Evolutionary conservation across 2,888 invertebrate genomes (phyloP), one percentile per base, ranked within the genome.

Genomic region (Drosophila dives): DNA sequence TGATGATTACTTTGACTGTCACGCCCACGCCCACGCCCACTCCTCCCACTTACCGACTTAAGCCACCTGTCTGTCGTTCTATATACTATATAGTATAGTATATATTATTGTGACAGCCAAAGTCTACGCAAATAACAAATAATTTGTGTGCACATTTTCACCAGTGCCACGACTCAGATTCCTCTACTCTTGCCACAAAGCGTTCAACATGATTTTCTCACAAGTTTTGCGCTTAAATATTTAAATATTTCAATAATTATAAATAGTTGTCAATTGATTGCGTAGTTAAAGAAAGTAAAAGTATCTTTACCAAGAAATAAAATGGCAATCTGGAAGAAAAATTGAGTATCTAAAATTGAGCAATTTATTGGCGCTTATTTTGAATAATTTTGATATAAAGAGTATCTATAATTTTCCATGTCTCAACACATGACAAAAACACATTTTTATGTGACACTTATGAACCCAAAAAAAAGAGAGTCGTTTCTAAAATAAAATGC

Each of bases 1-100:
- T 83, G 80, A 77, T 85, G 83, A 85, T 85, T 86, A 83, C 77
- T 77, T 75, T 67, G 63, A 62, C 76, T 62, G 60, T 60, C 70
- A 58, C 61, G 58, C 64, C 49, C 50, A 51, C 26, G 8, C 33
- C 45, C 40, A 58, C 61, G 55, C 64, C 49, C 50, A 51, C 26
- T 8, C 8, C 10, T 34, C 45, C 40, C 29, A 4, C 12, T 20
- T 6, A 26, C 7, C 36, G 20, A 61, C 20, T 32, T 40, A 40
- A 36, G 56, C 56, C 70, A 77, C 74, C 81, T 83, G 72, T 66
- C 64, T 73, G 75, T 78, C 69, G 29, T 49, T 23, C 11, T 51
- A 40, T 51, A 72, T 67, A 55, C 34, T 68, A 53, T 55, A 62
- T n/a, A 29, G 1, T 29, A 29, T 29, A 29, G 6, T 29, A 53